These are phyloP conservation scores for Noctuana brunneofusca DNA, from an alignment of 2,888 invertebrate genomes.

Conservation along the genomic window DNA sequence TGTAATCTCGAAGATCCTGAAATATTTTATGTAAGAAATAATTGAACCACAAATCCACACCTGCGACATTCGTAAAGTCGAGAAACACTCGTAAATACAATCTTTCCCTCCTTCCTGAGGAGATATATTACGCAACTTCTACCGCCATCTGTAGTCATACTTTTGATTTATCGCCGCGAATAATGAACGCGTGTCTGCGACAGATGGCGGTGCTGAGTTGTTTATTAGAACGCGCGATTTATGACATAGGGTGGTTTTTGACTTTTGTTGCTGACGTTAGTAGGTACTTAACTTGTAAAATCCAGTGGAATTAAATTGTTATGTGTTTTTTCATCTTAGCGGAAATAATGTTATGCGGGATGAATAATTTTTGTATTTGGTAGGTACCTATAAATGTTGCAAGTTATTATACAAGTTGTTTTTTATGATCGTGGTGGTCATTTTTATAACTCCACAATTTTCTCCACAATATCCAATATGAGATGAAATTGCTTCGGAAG, in stretches of 20 bases:
- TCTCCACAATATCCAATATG: no score
- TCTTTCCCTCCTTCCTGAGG: constrained; percentile 52
- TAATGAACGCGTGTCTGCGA: constrained; percentile 65
- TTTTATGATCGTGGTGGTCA: no score
- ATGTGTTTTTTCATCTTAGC: no score
- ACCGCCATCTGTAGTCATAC: constrained; percentile 69
- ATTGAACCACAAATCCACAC: constrained; percentile 39
- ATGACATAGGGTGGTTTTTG: constrained; percentile 44
- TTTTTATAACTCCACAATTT: no score
- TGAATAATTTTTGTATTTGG: not conserved
- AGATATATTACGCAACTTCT: constrained; percentile 67
- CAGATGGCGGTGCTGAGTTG: constrained; percentile 68
- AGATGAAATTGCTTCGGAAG: no score
- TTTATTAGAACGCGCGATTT: constrained; percentile 64
- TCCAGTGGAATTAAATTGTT: not conserved
- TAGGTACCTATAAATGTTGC: no score
- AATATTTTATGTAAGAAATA: constrained; percentile 19
- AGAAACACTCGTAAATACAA: constrained; percentile 63
- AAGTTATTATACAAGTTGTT: no score
- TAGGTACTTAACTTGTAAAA: not conserved
- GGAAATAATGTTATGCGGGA: not conserved
- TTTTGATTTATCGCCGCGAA: constrained; percentile 66
- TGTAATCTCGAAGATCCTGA: not conserved
- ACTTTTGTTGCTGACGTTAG: constrained; percentile 3
- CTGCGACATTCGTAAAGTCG: constrained; percentile 42